Base-by-base conservation (phyloP, 2,113 vertebrate species). In the Bombycilla garrulus region DNA sequence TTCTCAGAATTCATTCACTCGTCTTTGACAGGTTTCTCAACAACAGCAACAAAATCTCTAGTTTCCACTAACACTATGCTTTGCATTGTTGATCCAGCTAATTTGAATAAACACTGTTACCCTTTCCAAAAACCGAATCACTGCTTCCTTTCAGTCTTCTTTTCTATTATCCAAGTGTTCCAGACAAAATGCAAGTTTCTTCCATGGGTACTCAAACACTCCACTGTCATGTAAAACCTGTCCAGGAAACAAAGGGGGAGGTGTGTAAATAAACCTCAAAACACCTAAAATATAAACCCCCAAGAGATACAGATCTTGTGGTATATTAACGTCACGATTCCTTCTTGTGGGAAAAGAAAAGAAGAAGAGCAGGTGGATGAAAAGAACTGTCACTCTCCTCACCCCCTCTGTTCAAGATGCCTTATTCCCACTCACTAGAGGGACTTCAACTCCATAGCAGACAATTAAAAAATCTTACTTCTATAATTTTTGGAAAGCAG, bases 51-150 rank as follows among this genome's bases (percentile, higher is more conserved):
- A 79, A 70, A 93, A 61, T 77, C 81, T 88, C 76, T 76, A 67
- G 38, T 84, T 95, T 93, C 94, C 88, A 94, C 65, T 90, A 92
- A 73, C n/a, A 54, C 51, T 94, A 64, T 77, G 93, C 51, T 94
- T 88, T 35, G 61, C 58, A 93, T 76, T 95, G 78, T 95, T 94
- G 70, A 83, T 86, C n/a, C 74, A 88, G 77, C 42, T 95, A 92
- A 95, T 95, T 90, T 81, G 78, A 92, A n/a, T n/a, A n/a, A n/a
- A 95, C 69, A 92, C 21, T 38, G 97, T 98, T 97, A 99, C 99
- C 58, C 96, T 98, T 92, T 99, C 99, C 95, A 99, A 88, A 97
- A 99, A 99, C 64, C 97, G 98, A 93, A 99, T 98, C 80, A 99
- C 98, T 4, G 95, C 88, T 88, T 99, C 99, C 84, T 97, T 98